Base-by-base conservation (phyloP, 1,140 invertebrate genomes). In the Cherax quadricarinatus region DNA sequence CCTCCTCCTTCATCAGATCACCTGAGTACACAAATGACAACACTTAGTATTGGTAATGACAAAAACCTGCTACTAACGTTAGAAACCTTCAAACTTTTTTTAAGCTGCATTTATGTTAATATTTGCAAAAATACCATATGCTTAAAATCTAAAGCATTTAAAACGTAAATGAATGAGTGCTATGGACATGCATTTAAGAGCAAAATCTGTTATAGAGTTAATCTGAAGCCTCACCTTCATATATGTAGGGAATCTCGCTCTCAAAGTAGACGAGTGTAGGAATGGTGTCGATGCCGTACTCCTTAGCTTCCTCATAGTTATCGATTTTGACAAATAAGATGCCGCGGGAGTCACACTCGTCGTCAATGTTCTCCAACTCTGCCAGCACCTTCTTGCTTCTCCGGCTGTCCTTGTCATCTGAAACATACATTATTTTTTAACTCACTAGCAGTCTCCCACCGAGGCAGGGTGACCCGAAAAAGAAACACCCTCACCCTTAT, bases 251-350 rank as follows among this genome's bases (percentile, higher is more conserved):
- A 91, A 98, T 98, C 94, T 96, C 96, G 95, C 97, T 98, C 95
- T 98, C 98, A 95, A 98, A 99, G 94, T 98, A 97, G 73, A 98
- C 97, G 93, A 98, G 96, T 88, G 97, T 97, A 14, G 97, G 98
- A 86, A 98, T 95, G 97, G 97, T 97, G 94, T 98, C 97, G 94
- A 98, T 98, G 86, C 98, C 98, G 94, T 98, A 98, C 95, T 98
- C 98, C 94, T 97, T 97, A 53, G 98, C 98, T 95, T 98, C 98
- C 78, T 98, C 97, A 87, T 96, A 96, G 95, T 98, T 98, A 94
- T 98, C 98, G 94, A 99, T 98, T 95, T 99, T 99, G 1, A 99
- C 98, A 95, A 99, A 95, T 48, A 98, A 89, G 97, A 99, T 98
- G 73, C 97, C 97, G 92, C 98, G 95, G 92, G 97, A 96, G 95